Evolutionary conservation across 2,797 vertebrate species (phyloP).

Genomic region (Etheostoma nigrum): DNA sequence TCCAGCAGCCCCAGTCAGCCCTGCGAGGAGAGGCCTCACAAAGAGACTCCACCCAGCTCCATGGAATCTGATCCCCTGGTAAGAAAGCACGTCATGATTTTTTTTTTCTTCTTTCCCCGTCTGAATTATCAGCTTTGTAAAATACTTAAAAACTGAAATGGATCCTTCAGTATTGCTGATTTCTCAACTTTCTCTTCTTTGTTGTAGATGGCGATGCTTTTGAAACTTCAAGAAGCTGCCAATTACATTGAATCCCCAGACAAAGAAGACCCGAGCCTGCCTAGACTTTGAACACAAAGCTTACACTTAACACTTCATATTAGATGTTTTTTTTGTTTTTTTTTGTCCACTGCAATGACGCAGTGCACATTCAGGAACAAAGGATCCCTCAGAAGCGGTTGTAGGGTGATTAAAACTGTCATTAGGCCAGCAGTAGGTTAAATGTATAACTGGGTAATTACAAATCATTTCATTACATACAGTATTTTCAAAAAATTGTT

Average conservation of each 20-base stretch:
- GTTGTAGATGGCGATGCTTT: slow-evolving; percentile 97
- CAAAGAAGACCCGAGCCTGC: slow-evolving; percentile 90
- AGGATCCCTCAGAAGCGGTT: slow-evolving; percentile 46
- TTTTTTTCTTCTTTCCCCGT: not conserved
- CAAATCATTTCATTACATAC: slow-evolving; percentile 47
- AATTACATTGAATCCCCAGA: slow-evolving; percentile 99
- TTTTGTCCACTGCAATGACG: slow-evolving; percentile 37
- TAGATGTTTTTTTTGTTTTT: slow-evolving; percentile 23
- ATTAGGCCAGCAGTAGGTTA: slow-evolving; percentile 38
- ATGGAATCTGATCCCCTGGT: slow-evolving; percentile 97
- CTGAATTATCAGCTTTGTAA: not conserved
- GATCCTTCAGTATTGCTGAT: slow-evolving; percentile 5
- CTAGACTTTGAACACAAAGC: slow-evolving; percentile 82
- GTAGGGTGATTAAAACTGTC: slow-evolving; percentile 46
- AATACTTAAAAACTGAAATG: not conserved
- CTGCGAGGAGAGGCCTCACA: slow-evolving; percentile 89
- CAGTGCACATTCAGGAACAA: slow-evolving; percentile 65
- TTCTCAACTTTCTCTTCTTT: slow-evolving; percentile 40
- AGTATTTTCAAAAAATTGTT: slow-evolving; percentile 45
- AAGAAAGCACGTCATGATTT: not conserved
- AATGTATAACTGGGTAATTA: slow-evolving; percentile 32
- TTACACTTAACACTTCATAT: slow-evolving; percentile 50
- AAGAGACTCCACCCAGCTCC: slow-evolving; percentile 95
- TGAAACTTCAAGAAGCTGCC: slow-evolving; percentile 98
- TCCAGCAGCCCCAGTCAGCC: slow-evolving; percentile 89